Percentiles rank a stretch among this genome's conserved stretches.
These are phyloP conservation scores for Cyclargus thomasi DNA, from an alignment of 1,140 invertebrate genomes.

Conservation along the genomic window DNA sequence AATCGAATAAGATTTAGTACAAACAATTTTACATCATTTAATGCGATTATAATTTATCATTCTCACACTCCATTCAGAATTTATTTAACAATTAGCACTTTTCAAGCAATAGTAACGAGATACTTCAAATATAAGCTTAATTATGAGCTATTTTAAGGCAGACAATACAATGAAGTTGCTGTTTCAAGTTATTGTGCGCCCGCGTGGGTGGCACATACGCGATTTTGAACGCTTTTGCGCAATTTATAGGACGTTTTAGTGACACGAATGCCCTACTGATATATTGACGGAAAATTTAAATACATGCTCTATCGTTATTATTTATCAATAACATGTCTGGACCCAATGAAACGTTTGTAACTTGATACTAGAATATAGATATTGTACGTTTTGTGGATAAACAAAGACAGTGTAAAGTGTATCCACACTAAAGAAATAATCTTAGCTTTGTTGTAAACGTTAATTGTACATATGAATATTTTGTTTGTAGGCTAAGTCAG, in stretches of 20 bases:
- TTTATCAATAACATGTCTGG: too few relatives aligned
- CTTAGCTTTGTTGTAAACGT: too few relatives aligned
- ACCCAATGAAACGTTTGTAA: not conserved
- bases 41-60: not conserved
- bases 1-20: too few relatives aligned
- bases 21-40: too few relatives aligned
- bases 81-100: not conserved
- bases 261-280: slow-evolving; percentile 2
- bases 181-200: not conserved
- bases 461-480: too few relatives aligned
- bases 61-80: not conserved
- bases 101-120: not conserved
- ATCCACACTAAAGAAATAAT: too few relatives aligned
- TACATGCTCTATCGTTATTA: slow-evolving; percentile 4
- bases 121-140: not conserved
- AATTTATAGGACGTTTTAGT: slow-evolving; percentile 20
- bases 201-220: slow-evolving; percentile 33
- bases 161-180: not conserved
- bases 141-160: not conserved
- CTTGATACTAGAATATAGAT: not conserved
- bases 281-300: slow-evolving; percentile 17
- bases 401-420: not conserved
- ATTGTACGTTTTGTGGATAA: not conserved
- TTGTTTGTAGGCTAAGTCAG: too few relatives aligned
- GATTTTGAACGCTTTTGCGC: slow-evolving; percentile 36